Evolutionary conservation across 2,888 invertebrate species (phyloP), one percentile per base, ranked within the genome.

Genomic region (Eledone cirrhosa): DNA sequence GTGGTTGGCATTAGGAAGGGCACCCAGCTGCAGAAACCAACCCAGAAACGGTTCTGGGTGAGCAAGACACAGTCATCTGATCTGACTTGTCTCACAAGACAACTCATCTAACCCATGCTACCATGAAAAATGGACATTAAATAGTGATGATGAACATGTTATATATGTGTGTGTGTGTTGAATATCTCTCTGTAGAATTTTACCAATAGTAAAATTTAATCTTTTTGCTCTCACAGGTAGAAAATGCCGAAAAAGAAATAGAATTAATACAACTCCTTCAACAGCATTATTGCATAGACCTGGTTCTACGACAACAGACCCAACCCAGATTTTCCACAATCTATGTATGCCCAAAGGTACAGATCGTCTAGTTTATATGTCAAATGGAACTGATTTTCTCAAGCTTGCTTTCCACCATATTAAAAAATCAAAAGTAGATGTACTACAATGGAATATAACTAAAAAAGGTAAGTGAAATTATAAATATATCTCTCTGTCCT

Each of bases 271-370:
- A 19, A 65, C 65, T 29, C 29, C 31, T 33, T 31, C 27, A 14
- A 31, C 69, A 2, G 41, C 13, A n/a, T 13, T 72, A 33, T 14
- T 27, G 27, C 31, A 72, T 22, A 31, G 41, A 72, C 33, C 72
- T 13, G 24, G 72, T 33, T 72, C 76, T 22, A 76, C 76, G 19
- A 48, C 76, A 48, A 48, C 48, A 29, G 76, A 76, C 27, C 76
- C 76, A n/a, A 76, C 76, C 0, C 76, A 24, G n/a, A 76, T 76
- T 22, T 76, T 76, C 48, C 76, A 76, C 76, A 76, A 76, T 48
- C 76, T 76, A 22, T 76, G 76, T 47, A 76, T 76, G 76, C 76
- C 76, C 5, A 76, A 76, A 76, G 48, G 76, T 22, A 76, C 76
- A 22, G 48, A 76, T 19, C n/a, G 47, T 24, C 41, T 76, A 22